Evolutionary conservation across 2,797 vertebrate species (phyloP).

Genomic region (Margarornis squamiger): DNA sequence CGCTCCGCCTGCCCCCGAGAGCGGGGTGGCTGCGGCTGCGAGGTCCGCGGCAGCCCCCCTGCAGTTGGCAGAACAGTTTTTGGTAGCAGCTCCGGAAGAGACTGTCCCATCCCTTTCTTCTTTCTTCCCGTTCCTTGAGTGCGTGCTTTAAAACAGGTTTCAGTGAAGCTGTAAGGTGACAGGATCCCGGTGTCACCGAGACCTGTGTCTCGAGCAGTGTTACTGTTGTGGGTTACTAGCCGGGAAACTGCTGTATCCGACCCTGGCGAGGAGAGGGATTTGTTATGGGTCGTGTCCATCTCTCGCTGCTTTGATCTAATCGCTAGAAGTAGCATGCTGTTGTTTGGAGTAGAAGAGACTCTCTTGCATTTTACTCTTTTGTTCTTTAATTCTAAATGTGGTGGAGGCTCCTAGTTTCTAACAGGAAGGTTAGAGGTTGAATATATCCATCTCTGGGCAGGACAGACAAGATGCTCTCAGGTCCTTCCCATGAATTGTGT

Average conservation of each 20-base stretch:
- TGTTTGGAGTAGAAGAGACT: not conserved
- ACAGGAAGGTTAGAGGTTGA: not conserved
- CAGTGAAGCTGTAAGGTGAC: not conserved
- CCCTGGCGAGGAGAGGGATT: not conserved
- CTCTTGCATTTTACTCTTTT: not conserved
- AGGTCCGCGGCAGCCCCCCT: not conserved
- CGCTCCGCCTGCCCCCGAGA: not conserved
- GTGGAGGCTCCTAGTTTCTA: not conserved
- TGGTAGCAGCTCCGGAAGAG: not conserved
- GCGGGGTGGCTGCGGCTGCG: not conserved
- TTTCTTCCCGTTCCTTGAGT: not conserved
- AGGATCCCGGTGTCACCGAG: not conserved
- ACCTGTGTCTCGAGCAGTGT: not conserved
- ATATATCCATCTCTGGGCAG: not conserved
- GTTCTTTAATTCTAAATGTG: not conserved
- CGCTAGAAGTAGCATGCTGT: not conserved
- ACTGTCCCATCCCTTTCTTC: slow-evolving; percentile 22
- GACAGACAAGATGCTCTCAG: not conserved
- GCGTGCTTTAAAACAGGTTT: not conserved
- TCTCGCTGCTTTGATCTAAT: not conserved
- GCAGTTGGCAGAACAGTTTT: not conserved
- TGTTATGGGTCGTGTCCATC: not conserved
- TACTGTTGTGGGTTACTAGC: not conserved
- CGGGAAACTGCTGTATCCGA: not conserved
- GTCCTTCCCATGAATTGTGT: not conserved